These are phyloP conservation scores for Aleiodes sp. DNA, from an alignment of 1,140 invertebrate genomes.

Conservation along the genomic window DNA sequence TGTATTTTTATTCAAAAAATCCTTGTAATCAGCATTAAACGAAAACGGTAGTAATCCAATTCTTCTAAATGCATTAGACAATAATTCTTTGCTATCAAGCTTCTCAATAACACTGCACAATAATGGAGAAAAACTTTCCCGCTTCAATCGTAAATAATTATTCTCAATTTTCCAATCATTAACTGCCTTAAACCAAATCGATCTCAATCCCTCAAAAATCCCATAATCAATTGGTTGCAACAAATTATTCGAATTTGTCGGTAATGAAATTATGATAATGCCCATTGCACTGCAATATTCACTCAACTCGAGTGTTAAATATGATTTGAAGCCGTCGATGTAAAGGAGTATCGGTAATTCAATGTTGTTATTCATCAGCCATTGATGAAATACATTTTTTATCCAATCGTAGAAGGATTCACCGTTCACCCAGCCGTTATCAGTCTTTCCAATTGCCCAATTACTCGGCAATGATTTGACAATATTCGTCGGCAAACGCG, in stretches of 20 bases:
- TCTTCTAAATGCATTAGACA: conserved; percentile 47
- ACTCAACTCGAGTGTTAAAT: no score
- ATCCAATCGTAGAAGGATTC: conserved; percentile 50
- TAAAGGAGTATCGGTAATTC: conserved; percentile 51
- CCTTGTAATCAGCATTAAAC: conserved; percentile 44
- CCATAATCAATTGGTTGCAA: no score
- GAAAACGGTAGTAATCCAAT: conserved; percentile 48
- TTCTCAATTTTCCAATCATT: conserved; percentile 27
- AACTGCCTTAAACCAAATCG: not conserved
- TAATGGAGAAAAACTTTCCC: conserved; percentile 35
- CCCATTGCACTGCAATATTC: no score
- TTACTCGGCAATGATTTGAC: conserved; percentile 32
- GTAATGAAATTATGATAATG: conserved; percentile 38
- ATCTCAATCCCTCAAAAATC: conserved; percentile 32
- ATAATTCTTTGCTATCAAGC: conserved; percentile 39
- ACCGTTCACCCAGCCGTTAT: conserved; percentile 57
- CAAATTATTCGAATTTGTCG: not conserved
- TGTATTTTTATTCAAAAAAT: not conserved
- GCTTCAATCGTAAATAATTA: conserved; percentile 17
- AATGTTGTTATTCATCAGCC: conserved; percentile 48
- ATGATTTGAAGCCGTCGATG: no score
- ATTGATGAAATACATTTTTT: conserved; percentile 46
- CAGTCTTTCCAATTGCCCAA: conserved; percentile 45
- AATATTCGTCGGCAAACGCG: not conserved
- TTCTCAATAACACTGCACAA: no score